Percentiles rank a stretch among this genome's conserved stretches.
Conservation (phyloP, 2,113 vertebrate species). For the Amphilophus citrinellus region DNA sequence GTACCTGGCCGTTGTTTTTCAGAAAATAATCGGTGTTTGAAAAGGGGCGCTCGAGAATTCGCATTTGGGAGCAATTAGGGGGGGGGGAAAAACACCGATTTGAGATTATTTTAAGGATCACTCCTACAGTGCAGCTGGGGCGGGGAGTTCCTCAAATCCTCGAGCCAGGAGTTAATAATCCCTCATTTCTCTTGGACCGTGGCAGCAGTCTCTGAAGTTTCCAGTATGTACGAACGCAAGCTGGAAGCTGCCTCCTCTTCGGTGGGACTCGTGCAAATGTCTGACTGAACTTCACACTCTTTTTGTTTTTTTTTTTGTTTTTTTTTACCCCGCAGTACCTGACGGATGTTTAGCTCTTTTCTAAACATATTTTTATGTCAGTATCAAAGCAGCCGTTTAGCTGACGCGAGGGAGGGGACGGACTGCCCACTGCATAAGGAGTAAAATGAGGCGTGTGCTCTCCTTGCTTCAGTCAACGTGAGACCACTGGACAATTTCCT, state of each 20-base stretch:
- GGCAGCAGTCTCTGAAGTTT: constrained; percentile 68
- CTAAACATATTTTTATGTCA: not conserved
- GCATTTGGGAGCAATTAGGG: constrained; percentile 26
- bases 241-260: not conserved
- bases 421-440: constrained; percentile 28
- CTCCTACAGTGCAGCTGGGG: not conserved
- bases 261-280: constrained; percentile 12
- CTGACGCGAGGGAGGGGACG: constrained; percentile 31
- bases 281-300: constrained; percentile 11
- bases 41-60: not conserved
- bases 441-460: constrained; percentile 66
- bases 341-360: not conserved
- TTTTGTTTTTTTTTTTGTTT: no score
- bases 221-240: constrained; percentile 46
- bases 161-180: constrained; percentile 61
- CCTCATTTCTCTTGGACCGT: constrained; percentile 51
- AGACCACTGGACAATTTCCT: constrained; percentile 10
- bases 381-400: not conserved
- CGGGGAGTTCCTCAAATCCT: constrained; percentile 22
- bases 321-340: not conserved
- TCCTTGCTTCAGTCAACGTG: constrained; percentile 31
- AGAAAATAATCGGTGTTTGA: constrained; percentile 6
- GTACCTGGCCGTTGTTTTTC: no score
- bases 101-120: not conserved
- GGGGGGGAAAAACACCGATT: not conserved